Base-by-base conservation (phyloP, 2,888 invertebrate genomes). In the Dendrolimus houi region DNA sequence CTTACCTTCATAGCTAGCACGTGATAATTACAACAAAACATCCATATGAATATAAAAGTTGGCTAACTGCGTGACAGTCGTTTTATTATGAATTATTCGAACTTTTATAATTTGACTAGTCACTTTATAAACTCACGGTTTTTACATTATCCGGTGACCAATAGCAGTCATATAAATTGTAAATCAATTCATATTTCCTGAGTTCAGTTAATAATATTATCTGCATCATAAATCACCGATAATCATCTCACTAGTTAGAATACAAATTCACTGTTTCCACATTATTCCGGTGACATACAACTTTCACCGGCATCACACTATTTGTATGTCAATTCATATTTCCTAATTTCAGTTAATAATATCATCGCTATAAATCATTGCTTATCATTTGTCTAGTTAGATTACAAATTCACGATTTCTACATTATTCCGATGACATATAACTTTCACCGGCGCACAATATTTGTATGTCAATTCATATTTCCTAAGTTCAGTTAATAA, bases 271-370 rank as follows among this genome's bases (percentile, higher is more conserved):
- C 17, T 2, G 3, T 17, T 17, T 17, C 17, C 2, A 17, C 17
- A 17, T 17, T 17, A 17, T 60, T 60, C 59, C 61, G 60, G 57
- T 62, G 63, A 62, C 63, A 62, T 60, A 41, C 62, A 65, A 60
- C 61, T 29, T 29, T 29, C 29, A 29, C 29, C 29, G 3, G 29
- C 62, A 57, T 55, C 60, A 60, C 59, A 59, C 8, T 12, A 29
- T 29, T 29, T 29, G 29, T 29, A 29, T 29, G 29, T 29, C 29
- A 29, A 29, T 29, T 29, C 29, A 29, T 3, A 29, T 29, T 29
- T 29, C 29, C 3, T 29, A 6, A 29, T 0, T 29, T 29, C 6
- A 29, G 29, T 29, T 29, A 29, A 29, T 29, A 29, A 10, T 47
- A 47, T 47, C 2, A 8, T 47, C 6, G 9, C 12, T 10, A 42